Evolutionary conservation across 35 echinoderm and acorn worm species (phyloP), one percentile per base, ranked within the genome.

Genomic region (Heliocidaris erythrogramma): DNA sequence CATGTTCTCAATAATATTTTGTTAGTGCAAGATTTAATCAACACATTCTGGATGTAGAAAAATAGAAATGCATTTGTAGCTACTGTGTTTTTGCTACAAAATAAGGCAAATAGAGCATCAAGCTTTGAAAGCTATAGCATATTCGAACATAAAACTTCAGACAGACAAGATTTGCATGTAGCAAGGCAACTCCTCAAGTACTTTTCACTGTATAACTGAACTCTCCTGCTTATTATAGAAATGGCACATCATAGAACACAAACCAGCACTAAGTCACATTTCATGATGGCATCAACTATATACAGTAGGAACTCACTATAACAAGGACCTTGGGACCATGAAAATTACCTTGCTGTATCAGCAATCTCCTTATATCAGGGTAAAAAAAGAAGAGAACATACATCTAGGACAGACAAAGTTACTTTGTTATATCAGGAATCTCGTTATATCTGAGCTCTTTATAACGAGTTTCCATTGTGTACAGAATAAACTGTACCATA

Each of bases 21-120:
- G 18, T n/a, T 78, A n/a, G 65, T 78, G 65, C 65, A 78, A 78
- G 18, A 78, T 78, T 78, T 78, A 78, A 78, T 78, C 65, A 78
- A 24, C 14, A 78, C 65, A 78, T 78, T 78, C 27, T 78, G 14
- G 65, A 78, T 78, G 65, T 78, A 78, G 65, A 78, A 78, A 78
- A 78, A 78, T 78, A 78, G 21, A 78, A 78, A 24, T n/a, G 21
- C 65, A 6, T 78, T 78, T 78, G 21, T 49, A 90, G 88, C 32
- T 42, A 47, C 30, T 13, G 0, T 30, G 17, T 42, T 14, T 49
- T 18, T 4, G 12, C 29, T 11, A 49, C 88, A 35, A 49, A 49
- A 90, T 78, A 78, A 78, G 27, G 65, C 18, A 78, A 78, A 78
- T 11, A 56, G 2, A 78, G 27, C n/a, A 78, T 27, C 65, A 78